Conservation (phyloP, 2,797 vertebrate species). For the Mus caroli region DNA sequence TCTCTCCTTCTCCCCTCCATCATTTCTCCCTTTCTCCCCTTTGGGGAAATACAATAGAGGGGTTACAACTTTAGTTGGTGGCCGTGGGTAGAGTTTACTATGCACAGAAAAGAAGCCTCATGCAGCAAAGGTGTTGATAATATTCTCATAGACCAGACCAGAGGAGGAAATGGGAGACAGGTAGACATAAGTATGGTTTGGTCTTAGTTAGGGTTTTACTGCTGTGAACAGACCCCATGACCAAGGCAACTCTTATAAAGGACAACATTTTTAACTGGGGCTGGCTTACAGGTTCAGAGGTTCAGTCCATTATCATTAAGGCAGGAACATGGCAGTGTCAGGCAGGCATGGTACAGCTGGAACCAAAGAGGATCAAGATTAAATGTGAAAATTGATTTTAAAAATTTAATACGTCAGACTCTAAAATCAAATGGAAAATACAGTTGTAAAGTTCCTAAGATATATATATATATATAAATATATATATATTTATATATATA, state of each 20-base stretch:
- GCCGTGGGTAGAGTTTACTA: background rate
- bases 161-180: background rate
- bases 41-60: background rate
- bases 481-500: background rate
- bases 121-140: background rate
- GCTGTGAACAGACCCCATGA: too few relatives aligned
- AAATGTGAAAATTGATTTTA: background rate
- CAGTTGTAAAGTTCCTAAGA: background rate
- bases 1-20: background rate
- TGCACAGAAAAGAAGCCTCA: background rate
- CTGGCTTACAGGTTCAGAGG: too few relatives aligned
- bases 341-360: too few relatives aligned
- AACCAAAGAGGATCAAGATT: background rate
- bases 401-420: background rate
- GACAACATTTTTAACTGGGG: too few relatives aligned
- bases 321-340: too few relatives aligned
- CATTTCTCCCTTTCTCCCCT: rapidly evolving
- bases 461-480: background rate
- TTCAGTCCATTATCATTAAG: too few relatives aligned
- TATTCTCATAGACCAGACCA: background rate
- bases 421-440: background rate
- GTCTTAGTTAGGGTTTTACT: too few relatives aligned
- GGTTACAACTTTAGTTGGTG: background rate
- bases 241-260: too few relatives aligned
- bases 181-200: background rate